phyloP scores from a whole-genome alignment of 2,888 invertebrate species.

The Erebia epiphron region DNA sequence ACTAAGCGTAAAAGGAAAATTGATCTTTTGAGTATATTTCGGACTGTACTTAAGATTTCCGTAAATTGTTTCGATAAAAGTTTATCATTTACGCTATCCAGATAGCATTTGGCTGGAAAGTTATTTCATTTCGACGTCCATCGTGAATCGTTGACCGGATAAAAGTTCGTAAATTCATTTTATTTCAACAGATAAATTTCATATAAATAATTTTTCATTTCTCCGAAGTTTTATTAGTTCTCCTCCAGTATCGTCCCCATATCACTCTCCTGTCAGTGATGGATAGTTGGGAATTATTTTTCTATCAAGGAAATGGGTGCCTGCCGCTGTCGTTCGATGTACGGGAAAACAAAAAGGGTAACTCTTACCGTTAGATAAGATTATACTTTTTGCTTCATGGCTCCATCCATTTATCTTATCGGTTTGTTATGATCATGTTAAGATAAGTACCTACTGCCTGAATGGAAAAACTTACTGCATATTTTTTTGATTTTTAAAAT shows the following conservation, averaged over 20 bases:
- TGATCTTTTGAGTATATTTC: neutral
- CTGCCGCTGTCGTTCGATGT: neutral
- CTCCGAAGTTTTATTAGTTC: constrained; percentile 11
- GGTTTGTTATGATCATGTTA: neutral
- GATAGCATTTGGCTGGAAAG: constrained; percentile 11
- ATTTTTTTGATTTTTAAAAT: too few relatives aligned
- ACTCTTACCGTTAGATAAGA: neutral
- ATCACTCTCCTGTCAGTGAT: constrained; percentile 17
- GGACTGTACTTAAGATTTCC: neutral
- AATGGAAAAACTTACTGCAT: neutral
- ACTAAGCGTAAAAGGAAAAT: neutral
- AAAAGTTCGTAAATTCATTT: constrained; percentile 9
- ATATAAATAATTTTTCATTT: constrained; percentile 14
- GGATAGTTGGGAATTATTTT: constrained; percentile 13
- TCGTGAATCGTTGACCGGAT: constrained; percentile 6
- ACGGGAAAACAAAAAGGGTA: neutral
- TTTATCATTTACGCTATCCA: constrained; percentile 9
- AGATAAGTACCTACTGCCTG: neutral
- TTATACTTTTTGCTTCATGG: neutral
- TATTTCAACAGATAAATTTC: constrained; percentile 10
- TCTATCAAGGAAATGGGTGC: constrained; percentile 16
- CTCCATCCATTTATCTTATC: neutral
- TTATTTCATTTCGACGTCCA: constrained; percentile 16
- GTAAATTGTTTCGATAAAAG: constrained; percentile 8
- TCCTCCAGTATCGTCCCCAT: neutral